Evolutionary conservation across 2,888 invertebrate genomes (phyloP), one percentile per base, ranked within the genome.

Genomic region (Caenorhabditis sp.): DNA sequence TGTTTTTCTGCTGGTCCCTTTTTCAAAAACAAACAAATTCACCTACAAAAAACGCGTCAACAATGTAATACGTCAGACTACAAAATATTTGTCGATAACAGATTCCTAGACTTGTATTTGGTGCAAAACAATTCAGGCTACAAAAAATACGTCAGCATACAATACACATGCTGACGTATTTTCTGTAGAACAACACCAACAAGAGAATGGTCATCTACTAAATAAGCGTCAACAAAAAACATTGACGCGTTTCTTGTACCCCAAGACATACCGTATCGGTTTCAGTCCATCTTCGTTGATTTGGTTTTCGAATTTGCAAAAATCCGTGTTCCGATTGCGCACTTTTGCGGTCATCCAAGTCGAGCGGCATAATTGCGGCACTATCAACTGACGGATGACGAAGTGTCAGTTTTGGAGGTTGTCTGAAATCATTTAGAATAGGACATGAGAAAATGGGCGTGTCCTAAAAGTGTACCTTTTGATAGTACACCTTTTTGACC

Each of bases 361-460:
- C 66, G 10, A 78, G 57, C 7, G 76, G 76, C 65, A 73, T 73
- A 60, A 74, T 74, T 20, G 77, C 75, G 10, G 76, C 66, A 49
- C 79, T 76, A 71, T 80, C 80, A 52, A 80, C 67, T 23, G 77
- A 76, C 21, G 80, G 80, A 70, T 77, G 80, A n/a, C 77, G 76
- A 2, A 80, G 73, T 4, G 77, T 80, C 21, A 77, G 70, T n/a
- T 73, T 71, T 12, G 77, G 80, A 62, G 70, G 75, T 64, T 79
- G 79, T 52, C 79, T 79, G 66, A 8, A 76, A 72, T 1, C 23
- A n/a, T n/a, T n/a, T n/a, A n/a, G n/a, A n/a, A n/a, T n/a, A n/a
- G n/a, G n/a, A n/a, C n/a, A 38, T 38, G 38, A 26, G 20, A 60
- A 61, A 54, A 36, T 38, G 27, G 31, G 21, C 26, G 54, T 62